Evolutionary conservation across 1,140 invertebrate species (phyloP), one percentile per base, ranked within the genome.

Genomic region (Drosophila lowei): DNA sequence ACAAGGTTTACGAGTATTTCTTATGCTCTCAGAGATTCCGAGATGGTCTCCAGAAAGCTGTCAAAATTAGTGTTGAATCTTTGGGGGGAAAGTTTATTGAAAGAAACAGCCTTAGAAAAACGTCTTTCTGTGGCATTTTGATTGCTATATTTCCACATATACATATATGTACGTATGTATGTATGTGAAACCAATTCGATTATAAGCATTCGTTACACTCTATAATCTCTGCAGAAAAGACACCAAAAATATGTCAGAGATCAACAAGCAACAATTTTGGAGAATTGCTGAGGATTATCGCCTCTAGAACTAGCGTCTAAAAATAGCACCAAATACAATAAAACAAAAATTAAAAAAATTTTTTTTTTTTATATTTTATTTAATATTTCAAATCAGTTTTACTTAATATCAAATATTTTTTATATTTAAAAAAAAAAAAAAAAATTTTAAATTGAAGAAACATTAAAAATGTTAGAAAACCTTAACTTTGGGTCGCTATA

Each of bases 161-260:
- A 5, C 5, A 23, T 5, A 23, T 23, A 23, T 23, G 2, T 23
- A 11, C 21, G 9, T 6, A n/a, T 8, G 4, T 16, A 1, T 23
- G 21, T 23, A 13, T 9, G 6, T 0, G 48, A 70, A 70, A 21
- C 67, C 42, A 83, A 78, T 77, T 73, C 57, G 56, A 77, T 76
- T 76, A 54, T 46, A 47, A 15, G 28, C 30, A 58, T 68, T 70
- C 46, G 68, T 23, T 49, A 34, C 42, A 57, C 67, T 48, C 65
- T 18, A 54, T 44, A 72, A 72, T 53, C 28, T 30, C 42, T 23
- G n/a, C 25, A 44, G 54, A 46, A 46, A 9, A 43, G 15, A 18
- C 16, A 48, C 44, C 23, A 48, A 23, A 67, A 86, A 81, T 86
- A 88, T 88, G 83, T 88, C 54, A 53, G 47, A 75, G 68, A 88